Evolutionary conservation across 2,113 vertebrate genomes (phyloP).

Genomic region (Taurulus bubalis): DNA sequence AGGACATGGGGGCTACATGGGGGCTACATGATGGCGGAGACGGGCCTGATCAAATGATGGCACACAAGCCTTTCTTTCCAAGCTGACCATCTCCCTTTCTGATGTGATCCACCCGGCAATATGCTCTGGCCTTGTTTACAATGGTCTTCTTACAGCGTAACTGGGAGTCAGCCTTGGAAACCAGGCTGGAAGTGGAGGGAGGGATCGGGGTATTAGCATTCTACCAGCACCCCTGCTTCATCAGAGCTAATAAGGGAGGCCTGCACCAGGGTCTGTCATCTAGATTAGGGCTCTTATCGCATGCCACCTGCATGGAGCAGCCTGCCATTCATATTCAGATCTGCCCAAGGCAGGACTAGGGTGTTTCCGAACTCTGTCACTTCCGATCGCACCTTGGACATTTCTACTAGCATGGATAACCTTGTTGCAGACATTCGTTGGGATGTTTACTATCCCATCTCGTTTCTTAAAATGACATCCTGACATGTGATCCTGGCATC

Average conservation of each 20-base stretch:
- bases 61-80: constrained; percentile 63
- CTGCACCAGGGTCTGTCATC: constrained; percentile 75
- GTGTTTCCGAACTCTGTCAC: constrained; percentile 74
- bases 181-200: constrained; percentile 29
- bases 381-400: constrained; percentile 68
- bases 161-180: constrained; percentile 50
- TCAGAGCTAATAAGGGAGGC: constrained; percentile 78
- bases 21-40: constrained; percentile 84
- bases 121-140: constrained; percentile 67
- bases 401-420: constrained; percentile 57
- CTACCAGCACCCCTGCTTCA: constrained; percentile 69
- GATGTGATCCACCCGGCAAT: constrained; percentile 48
- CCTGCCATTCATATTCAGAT: constrained; percentile 81
- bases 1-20: constrained; percentile 84
- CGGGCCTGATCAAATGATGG: constrained; percentile 87
- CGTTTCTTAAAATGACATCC: constrained; percentile 33
- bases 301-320: constrained; percentile 78
- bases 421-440: constrained; percentile 57
- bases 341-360: constrained; percentile 50
- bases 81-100: constrained; percentile 45
- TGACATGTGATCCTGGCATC: background rate
- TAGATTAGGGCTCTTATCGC: constrained; percentile 80
- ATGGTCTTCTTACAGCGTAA: constrained; percentile 56
- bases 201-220: constrained; percentile 78
- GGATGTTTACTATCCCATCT: constrained; percentile 46